Conservation (phyloP, 2,113 vertebrate genomes). For the Ahaetulla prasina region DNA sequence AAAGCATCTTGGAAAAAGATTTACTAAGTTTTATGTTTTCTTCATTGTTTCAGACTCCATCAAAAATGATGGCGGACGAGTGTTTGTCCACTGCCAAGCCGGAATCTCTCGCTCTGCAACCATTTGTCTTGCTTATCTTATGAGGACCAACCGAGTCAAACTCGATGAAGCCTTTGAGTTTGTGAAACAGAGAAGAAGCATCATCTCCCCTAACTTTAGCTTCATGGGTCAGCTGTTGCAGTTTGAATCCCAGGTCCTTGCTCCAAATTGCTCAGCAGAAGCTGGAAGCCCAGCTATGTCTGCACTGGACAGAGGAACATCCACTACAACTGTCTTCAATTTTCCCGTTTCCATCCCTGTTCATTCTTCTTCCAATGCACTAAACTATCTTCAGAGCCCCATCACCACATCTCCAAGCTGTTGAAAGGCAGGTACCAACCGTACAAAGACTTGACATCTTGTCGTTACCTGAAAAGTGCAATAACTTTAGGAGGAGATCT, state of each 20-base stretch:
- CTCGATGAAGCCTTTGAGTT: conserved; percentile 98
- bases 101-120: conserved; percentile 97
- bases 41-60: conserved; percentile 81
- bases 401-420: conserved; percentile 97
- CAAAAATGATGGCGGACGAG: conserved; percentile 87
- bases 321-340: conserved; percentile 86
- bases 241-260: conserved; percentile 95
- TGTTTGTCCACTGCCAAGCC: conserved; percentile 97
- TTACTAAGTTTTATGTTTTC: conserved; percentile 51
- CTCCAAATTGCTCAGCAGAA: conserved; percentile 90
- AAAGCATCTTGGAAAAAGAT: conserved; percentile 17
- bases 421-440: conserved; percentile 63
- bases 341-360: conserved; percentile 95
- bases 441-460: conserved; percentile 34
- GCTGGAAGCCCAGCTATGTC: conserved; percentile 84
- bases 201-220: conserved; percentile 98
- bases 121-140: conserved; percentile 97
- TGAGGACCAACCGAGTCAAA: conserved; percentile 96
- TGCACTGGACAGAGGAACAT: conserved; percentile 75
- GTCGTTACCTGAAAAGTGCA: conserved; percentile 62
- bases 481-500: conserved; percentile 56
- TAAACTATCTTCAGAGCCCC: conserved; percentile 92
- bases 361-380: conserved; percentile 75
- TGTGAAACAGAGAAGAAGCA: conserved; percentile 95
- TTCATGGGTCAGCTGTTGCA: conserved; percentile 99